Conservation (phyloP, 2,113 vertebrate species). For the Bufo bufo region DNA sequence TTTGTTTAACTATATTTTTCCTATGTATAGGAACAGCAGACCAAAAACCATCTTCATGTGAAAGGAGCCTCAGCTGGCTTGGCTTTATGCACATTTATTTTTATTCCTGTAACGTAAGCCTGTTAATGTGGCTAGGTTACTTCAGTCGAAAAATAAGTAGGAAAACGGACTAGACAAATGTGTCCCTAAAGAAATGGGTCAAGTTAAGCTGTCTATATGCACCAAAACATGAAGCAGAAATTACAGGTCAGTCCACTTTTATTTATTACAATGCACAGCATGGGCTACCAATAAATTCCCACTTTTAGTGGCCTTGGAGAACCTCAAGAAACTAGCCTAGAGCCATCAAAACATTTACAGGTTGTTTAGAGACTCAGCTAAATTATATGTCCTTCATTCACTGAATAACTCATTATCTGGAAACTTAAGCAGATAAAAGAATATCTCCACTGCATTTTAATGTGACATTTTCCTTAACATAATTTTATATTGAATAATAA, state of each 20-base stretch:
- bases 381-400: constrained; percentile 14
- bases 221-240: constrained; percentile 17
- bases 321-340: constrained; percentile 21
- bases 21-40: too few species aligned
- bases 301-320: constrained; percentile 28
- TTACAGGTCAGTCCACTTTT: constrained; percentile 33
- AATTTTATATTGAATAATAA: constrained; percentile 57
- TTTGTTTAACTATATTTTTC: background rate
- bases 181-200: constrained; percentile 18
- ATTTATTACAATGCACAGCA: constrained; percentile 42
- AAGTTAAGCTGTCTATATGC: constrained; percentile 5
- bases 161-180: background rate
- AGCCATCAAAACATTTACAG: constrained; percentile 47
- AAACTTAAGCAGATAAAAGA: constrained; percentile 37
- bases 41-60: background rate
- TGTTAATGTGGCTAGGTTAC: background rate
- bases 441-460: constrained; percentile 51
- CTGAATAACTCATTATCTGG: constrained; percentile 47
- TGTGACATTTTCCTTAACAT: constrained; percentile 48
- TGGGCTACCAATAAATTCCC: constrained; percentile 33
- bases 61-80: background rate
- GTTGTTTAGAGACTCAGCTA: constrained; percentile 34
- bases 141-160: background rate
- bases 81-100: background rate
- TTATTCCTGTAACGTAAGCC: background rate